These are phyloP conservation scores for Pentalonia nigronervosa DNA, from an alignment of 1,140 invertebrate genomes.

Conservation along the genomic window DNA sequence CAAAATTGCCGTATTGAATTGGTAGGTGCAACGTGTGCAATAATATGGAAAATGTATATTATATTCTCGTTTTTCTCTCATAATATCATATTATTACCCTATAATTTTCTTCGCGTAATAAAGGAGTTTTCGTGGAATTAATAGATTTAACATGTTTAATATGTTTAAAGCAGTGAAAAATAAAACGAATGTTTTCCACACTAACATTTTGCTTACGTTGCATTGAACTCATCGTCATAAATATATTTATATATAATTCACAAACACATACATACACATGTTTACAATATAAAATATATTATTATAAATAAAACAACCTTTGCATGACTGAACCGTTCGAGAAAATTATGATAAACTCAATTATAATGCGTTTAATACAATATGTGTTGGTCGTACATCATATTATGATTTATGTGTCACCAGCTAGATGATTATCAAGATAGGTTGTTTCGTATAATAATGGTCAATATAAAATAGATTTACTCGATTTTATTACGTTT, in stretches of 20 bases:
- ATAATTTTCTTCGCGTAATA: not conserved
- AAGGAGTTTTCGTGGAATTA: not conserved
- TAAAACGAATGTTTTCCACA: not conserved
- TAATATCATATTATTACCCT: not conserved
- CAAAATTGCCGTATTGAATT: not conserved
- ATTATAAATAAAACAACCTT: not conserved
- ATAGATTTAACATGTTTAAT: not conserved
- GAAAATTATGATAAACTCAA: too few relatives aligned
- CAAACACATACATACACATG: not conserved
- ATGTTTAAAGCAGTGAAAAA: not conserved
- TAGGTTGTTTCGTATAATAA: not conserved
- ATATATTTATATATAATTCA: too few relatives aligned
- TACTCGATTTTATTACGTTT: not conserved
- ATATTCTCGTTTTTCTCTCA: not conserved
- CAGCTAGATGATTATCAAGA: not conserved
- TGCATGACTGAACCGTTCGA: not conserved
- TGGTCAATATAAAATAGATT: not conserved
- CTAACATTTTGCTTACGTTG: not conserved
- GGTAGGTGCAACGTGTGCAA: not conserved
- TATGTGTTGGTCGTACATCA: not conserved
- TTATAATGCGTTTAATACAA: too few relatives aligned
- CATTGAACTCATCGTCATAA: not conserved
- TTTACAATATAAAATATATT: not conserved
- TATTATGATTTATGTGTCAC: not conserved
- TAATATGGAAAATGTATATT: not conserved